Conservation (phyloP, 2,797 vertebrate species). For the Sandelia bainsii region DNA sequence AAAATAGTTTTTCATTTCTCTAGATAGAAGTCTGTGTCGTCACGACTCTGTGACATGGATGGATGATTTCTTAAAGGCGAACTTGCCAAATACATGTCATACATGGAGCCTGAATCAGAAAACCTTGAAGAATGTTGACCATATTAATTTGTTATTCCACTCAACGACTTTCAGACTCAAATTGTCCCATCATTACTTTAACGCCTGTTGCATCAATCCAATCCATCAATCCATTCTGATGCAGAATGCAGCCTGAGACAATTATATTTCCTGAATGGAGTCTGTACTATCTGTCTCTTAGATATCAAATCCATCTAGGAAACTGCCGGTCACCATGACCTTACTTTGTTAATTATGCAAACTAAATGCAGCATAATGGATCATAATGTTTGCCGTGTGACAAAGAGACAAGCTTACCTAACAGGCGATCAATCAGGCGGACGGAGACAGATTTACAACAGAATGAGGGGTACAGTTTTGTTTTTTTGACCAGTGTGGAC, state of each 20-base stretch:
- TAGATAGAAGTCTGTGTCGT: conserved; percentile 72
- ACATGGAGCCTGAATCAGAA: conserved; percentile 42
- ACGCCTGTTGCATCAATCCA: conserved; percentile 27
- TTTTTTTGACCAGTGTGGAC: too few relatives aligned
- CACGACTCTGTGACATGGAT: conserved; percentile 72
- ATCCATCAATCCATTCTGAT: too few relatives aligned
- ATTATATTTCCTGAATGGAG: conserved; percentile 31
- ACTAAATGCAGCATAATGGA: conserved; percentile 58
- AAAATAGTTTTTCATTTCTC: conserved; percentile 76
- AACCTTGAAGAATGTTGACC: conserved; percentile 59
- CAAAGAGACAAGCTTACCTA: conserved; percentile 45
- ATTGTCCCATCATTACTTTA: conserved; percentile 11
- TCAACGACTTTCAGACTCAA: conserved; percentile 7
- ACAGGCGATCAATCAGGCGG: conserved; percentile 52
- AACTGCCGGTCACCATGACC: conserved; percentile 42
- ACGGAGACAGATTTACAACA: conserved; percentile 37
- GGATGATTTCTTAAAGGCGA: conserved; percentile 75
- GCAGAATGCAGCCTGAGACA: conserved; percentile 12
- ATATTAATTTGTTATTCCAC: conserved; percentile 23
- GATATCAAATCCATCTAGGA: conserved; percentile 34
- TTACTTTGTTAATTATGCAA: conserved; percentile 61
- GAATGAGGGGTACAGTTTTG: neutral
- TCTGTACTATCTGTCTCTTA: conserved; percentile 35
- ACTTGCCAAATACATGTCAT: conserved; percentile 53
- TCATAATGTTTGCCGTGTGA: conserved; percentile 50